phyloP scores from a whole-genome alignment of 2,888 invertebrate species.

The Cheilosia urbana region DNA sequence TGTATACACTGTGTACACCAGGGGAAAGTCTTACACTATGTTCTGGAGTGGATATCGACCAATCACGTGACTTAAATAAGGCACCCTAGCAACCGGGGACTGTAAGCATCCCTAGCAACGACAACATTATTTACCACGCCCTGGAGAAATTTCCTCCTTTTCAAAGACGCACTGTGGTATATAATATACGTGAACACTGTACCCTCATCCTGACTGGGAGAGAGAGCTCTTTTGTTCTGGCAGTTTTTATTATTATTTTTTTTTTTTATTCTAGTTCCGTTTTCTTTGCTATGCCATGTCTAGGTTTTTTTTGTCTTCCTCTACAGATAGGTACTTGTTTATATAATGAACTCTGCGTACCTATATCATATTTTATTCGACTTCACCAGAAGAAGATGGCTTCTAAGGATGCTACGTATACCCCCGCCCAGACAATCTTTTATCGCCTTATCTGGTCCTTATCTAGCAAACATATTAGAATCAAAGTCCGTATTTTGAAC shows the following conservation, averaged over 20 bases:
- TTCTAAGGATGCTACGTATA: constrained; percentile 39
- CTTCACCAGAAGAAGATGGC: constrained; percentile 28
- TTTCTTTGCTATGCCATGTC: constrained; percentile 20
- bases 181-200: not conserved
- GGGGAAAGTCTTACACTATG: constrained; percentile 39
- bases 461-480: constrained; percentile 68
- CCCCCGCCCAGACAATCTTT: constrained; percentile 63
- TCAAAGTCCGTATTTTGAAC: constrained; percentile 36
- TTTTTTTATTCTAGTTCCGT: constrained; percentile 19
- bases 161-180: constrained; percentile 41
- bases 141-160: constrained; percentile 72
- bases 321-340: constrained; percentile 32
- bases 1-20: constrained; percentile 12
- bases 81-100: constrained; percentile 68
- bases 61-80: constrained; percentile 68
- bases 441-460: constrained; percentile 63
- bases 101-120: constrained; percentile 72
- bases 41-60: constrained; percentile 69
- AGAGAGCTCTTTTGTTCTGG: constrained; percentile 30
- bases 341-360: constrained; percentile 55
- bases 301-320: constrained; percentile 7
- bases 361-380: constrained; percentile 53
- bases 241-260: constrained; percentile 5
- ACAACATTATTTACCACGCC: constrained; percentile 73
- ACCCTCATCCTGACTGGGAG: constrained; percentile 15